Base-by-base conservation (phyloP, 2,888 invertebrate species). In the Micropterix aruncella region DNA sequence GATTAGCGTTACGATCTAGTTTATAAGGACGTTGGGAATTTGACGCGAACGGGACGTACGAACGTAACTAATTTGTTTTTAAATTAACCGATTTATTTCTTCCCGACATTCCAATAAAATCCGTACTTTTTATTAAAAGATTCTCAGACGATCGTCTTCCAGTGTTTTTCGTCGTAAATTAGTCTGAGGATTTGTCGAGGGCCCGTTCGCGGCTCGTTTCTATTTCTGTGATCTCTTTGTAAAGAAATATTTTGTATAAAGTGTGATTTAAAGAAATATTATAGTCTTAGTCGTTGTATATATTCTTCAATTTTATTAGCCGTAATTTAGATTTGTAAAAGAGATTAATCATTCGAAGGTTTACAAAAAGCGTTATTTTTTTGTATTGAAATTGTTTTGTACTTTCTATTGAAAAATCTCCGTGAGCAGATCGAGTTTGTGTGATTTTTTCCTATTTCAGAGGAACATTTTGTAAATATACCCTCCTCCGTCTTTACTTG, bases 171-270 rank as follows among this genome's bases (percentile, higher is more conserved):
- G n/a, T n/a, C n/a, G n/a, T n/a, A n/a, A n/a, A n/a, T n/a, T n/a
- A n/a, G n/a, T n/a, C n/a, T n/a, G n/a, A n/a, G n/a, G n/a, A n/a
- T n/a, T n/a, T n/a, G n/a, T n/a, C n/a, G n/a, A n/a, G n/a, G n/a
- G n/a, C n/a, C n/a, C n/a, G n/a, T n/a, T n/a, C n/a, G n/a, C n/a
- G n/a, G n/a, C n/a, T n/a, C n/a, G n/a, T n/a, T n/a, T n/a, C 71
- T 70, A 70, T 70, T 70, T 71, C 71, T 72, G 72, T 72, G 72
- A 72, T 72, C 72, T 72, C 72, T 70, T 65, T 47, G 42, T n/a
- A n/a, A n/a, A 44, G 41, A 46, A 47, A 46, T 46, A 47, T 49
- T 46, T 48, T 27, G 27, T 27, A 27, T 7, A 46, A 42, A 48
- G 50, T 49, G 47, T 45, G 47, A 48, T 44, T 46, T 46, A 44